These are phyloP conservation scores for Numenius phaeopus DNA, from an alignment of 2,797 vertebrate species.

Conservation along the genomic window DNA sequence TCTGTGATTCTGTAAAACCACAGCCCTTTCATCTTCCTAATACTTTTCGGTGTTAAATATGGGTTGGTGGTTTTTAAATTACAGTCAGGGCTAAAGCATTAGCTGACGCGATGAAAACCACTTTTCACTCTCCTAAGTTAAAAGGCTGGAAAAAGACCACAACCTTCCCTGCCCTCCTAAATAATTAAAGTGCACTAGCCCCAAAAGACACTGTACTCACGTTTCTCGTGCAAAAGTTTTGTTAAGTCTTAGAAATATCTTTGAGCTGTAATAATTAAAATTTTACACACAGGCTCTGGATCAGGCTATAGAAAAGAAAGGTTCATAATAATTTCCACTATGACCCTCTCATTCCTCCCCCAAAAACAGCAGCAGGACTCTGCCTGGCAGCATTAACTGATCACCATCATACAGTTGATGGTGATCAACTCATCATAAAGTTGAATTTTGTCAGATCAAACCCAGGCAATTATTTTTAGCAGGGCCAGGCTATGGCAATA, in stretches of 20 bases:
- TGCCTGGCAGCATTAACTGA: accelerated
- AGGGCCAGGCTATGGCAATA: not conserved
- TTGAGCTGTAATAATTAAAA: not conserved
- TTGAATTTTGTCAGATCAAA: not conserved
- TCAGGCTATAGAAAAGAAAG: not conserved
- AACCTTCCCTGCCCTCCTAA: not conserved
- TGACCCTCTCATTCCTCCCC: not conserved
- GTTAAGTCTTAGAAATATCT: not conserved
- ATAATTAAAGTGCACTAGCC: not conserved
- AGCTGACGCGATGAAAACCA: not conserved
- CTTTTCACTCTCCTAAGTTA: not conserved
- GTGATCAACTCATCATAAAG: no score
- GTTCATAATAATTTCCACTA: not conserved
- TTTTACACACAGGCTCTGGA: not conserved
- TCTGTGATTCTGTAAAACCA: no score
- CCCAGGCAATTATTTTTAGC: not conserved
- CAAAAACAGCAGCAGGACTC: not conserved
- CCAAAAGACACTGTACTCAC: not conserved
- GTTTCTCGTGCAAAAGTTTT: not conserved
- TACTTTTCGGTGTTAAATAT: no score
- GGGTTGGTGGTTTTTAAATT: no score
- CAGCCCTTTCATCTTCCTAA: no score
- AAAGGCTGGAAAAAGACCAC: not conserved
- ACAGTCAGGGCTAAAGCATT: not conserved
- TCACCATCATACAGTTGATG: not conserved